Percentiles rank a stretch among this genome's conserved stretches.
These are phyloP conservation scores for Spizaetus ornatus DNA, from an alignment of 2,113 vertebrate genomes.

Conservation along the genomic window DNA sequence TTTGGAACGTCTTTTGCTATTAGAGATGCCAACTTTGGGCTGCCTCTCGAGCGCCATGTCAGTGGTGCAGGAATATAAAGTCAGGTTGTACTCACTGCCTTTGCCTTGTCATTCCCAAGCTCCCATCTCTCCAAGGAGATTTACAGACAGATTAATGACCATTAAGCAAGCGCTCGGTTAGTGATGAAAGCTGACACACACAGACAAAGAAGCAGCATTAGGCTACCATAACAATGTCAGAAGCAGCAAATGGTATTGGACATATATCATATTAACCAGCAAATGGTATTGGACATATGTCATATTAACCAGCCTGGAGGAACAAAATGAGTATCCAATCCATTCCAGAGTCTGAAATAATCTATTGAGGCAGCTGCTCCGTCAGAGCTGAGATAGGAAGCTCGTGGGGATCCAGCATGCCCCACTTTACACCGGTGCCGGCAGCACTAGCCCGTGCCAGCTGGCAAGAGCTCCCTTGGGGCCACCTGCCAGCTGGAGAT, in stretches of 20 bases:
- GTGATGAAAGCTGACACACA: not conserved
- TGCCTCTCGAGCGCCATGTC: rapidly evolving
- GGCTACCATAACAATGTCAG: not conserved
- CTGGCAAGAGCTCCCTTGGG: not conserved
- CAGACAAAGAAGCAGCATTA: not conserved
- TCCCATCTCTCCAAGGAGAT: not conserved
- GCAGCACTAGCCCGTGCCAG: not conserved
- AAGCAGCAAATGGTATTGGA: not conserved
- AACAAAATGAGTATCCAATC: not conserved
- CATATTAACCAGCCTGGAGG: not conserved
- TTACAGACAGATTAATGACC: not conserved
- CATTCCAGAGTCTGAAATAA: not conserved
- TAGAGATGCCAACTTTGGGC: not conserved
- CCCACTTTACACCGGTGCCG: not conserved
- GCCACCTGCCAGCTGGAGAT: not conserved
- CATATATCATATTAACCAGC: not conserved
- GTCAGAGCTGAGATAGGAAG: not conserved
- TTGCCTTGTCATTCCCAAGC: not conserved
- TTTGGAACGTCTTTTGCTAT: not conserved
- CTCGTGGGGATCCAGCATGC: not conserved
- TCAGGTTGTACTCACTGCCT: not conserved
- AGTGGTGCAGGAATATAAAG: not conserved
- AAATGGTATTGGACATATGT: not conserved
- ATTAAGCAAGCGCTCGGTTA: not conserved
- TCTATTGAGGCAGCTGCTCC: not conserved